phyloP scores from a whole-genome alignment of 2,113 vertebrate species.

The Proteles cristata region DNA sequence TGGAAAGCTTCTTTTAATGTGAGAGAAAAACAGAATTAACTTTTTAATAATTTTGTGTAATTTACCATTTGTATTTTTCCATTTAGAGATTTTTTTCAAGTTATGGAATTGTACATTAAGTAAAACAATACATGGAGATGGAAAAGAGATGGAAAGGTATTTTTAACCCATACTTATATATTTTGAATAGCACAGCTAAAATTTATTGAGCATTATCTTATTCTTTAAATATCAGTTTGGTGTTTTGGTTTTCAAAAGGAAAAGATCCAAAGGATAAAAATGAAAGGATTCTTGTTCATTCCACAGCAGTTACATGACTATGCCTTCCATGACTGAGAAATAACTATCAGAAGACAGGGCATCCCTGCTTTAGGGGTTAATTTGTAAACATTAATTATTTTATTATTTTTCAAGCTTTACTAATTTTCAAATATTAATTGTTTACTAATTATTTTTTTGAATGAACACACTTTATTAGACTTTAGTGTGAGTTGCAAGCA shows the following conservation, averaged over 20 bases:
- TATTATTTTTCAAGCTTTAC: not conserved
- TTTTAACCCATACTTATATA: not conserved
- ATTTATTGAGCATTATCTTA: not conserved
- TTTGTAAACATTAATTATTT: not conserved
- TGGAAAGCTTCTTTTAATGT: not conserved
- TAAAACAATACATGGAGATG: not conserved
- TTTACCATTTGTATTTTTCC: not conserved
- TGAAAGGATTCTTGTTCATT: not conserved
- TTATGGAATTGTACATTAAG: not conserved
- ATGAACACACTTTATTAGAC: not conserved
- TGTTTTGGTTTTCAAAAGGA: not conserved
- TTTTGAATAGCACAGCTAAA: not conserved
- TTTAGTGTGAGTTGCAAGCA: not conserved
- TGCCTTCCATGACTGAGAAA: not conserved
- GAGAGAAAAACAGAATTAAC: not conserved
- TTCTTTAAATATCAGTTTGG: not conserved
- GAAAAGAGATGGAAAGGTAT: not conserved
- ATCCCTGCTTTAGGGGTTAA: not conserved
- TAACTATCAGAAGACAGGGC: not conserved
- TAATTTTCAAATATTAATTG: not conserved
- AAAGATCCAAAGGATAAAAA: not conserved
- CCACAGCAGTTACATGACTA: not conserved
- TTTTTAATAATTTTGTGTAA: not conserved
- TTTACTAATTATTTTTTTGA: not conserved
- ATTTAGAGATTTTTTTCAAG: not conserved